phyloP scores from a whole-genome alignment of 2,888 invertebrate species.

The Xylocampa areola region DNA sequence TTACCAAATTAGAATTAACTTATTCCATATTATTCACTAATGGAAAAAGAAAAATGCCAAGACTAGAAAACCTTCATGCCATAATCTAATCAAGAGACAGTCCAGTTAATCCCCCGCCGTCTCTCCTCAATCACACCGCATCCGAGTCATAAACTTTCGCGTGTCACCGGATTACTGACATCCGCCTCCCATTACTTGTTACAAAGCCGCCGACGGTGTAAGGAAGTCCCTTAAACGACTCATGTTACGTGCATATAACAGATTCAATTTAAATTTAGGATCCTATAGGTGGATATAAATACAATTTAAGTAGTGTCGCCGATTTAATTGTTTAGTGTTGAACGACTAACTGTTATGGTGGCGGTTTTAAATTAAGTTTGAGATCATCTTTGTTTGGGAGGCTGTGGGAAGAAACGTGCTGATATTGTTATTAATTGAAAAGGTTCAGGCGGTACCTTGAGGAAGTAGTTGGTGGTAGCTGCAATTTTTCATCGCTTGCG shows the following conservation, averaged over 20 bases:
- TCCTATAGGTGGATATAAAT: constrained; percentile 2
- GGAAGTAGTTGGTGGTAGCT: too few relatives aligned
- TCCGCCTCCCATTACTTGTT: constrained; percentile 65
- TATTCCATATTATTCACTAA: too few relatives aligned
- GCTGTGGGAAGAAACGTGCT: too few relatives aligned
- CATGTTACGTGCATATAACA: constrained; percentile 47
- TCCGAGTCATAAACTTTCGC: constrained; percentile 65
- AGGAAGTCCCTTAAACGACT: constrained; percentile 55
- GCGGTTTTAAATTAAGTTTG: not conserved
- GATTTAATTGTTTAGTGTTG: constrained; percentile 28
- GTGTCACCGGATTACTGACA: constrained; percentile 68
- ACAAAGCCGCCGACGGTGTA: constrained; percentile 65
- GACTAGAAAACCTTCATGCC: too few relatives aligned
- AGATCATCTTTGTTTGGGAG: too few relatives aligned
- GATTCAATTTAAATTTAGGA: constrained; percentile 57
- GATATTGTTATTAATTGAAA: too few relatives aligned
- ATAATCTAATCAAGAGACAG: too few relatives aligned
- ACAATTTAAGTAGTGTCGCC: constrained; percentile 13
- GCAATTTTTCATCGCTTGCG: too few relatives aligned
- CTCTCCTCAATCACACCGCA: constrained; percentile 44
- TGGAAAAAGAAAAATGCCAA: too few relatives aligned
- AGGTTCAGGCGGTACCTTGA: too few relatives aligned
- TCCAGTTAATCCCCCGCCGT: constrained; percentile 30
- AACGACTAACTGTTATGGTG: constrained; percentile 13
- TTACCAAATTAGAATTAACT: too few relatives aligned